These are phyloP conservation scores for Motacilla alba DNA, from an alignment of 2,113 vertebrate species.

Conservation along the genomic window DNA sequence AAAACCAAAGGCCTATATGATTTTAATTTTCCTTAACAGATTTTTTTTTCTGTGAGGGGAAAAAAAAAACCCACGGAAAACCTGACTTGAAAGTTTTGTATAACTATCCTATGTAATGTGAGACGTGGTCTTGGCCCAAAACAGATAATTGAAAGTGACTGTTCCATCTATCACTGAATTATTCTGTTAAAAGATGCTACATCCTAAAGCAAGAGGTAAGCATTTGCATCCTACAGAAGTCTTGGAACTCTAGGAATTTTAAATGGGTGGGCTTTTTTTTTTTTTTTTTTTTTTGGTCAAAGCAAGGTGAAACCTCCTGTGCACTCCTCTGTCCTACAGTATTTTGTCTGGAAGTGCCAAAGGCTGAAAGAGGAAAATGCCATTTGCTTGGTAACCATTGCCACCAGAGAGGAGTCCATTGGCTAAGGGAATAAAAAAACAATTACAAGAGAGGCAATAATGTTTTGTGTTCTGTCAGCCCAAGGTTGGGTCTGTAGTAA, in stretches of 20 bases:
- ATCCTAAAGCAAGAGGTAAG: not conserved
- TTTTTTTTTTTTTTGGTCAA: not conserved
- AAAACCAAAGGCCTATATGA: not conserved
- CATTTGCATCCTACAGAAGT: not conserved
- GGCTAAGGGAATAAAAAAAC: not conserved
- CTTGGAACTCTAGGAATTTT: not conserved
- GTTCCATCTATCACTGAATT: not conserved
- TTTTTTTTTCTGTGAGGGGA: not conserved
- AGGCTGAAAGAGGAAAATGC: not conserved
- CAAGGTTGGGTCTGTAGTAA: not conserved
- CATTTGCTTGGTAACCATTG: not conserved
- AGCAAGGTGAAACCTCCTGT: not conserved
- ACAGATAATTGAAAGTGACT: not conserved
- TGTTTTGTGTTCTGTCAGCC: not conserved
- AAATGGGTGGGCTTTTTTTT: not conserved
- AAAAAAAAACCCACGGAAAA: rapidly evolving
- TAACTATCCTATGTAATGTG: not conserved
- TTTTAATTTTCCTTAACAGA: not conserved
- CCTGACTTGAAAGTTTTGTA: not conserved
- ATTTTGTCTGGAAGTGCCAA: not conserved
- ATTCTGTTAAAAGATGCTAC: not conserved
- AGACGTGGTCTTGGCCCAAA: not conserved
- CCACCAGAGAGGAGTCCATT: not conserved
- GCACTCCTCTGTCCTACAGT: not conserved
- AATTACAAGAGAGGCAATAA: not conserved